Percentiles rank a stretch among this genome's conserved stretches.
Conservation (phyloP, 2,888 invertebrate species). For the Scaeva pyrastri region DNA sequence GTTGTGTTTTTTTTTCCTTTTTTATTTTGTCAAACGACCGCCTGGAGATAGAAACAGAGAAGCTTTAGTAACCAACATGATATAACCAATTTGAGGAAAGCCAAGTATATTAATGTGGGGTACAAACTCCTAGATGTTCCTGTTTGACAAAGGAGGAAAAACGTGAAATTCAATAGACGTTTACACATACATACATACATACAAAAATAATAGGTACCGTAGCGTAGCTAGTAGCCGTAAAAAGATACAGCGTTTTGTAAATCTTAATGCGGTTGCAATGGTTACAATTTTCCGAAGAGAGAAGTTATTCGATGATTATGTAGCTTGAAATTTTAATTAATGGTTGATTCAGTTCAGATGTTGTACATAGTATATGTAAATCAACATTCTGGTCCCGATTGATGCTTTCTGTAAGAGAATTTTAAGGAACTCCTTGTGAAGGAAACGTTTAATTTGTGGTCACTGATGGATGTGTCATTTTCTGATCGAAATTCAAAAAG, state of each 20-base stretch:
- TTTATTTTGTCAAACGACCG: conserved; percentile 37
- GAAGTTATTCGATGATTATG: neutral
- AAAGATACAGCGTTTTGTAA: neutral
- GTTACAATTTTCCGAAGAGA: neutral
- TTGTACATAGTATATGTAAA: no score
- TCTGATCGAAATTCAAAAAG: no score
- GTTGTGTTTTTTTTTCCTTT: neutral
- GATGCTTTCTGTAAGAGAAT: no score
- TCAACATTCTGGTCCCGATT: no score
- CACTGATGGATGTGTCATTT: no score
- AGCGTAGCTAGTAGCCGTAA: no score
- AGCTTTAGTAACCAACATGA: conserved; percentile 23
- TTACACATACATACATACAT: neutral
- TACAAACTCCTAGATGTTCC: neutral
- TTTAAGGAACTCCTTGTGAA: no score
- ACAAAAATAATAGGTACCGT: no score
- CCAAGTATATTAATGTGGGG: neutral
- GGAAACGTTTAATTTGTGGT: no score
- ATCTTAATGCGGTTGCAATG: neutral
- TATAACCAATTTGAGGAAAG: conserved; percentile 33
- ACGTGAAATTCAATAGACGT: conserved; percentile 3
- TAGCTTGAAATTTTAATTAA: neutral
- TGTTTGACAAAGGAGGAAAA: neutral
- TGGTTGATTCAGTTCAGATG: neutral
- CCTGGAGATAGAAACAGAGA: conserved; percentile 62